Base-by-base conservation (phyloP, 2,888 invertebrate species). In the Pyrochroa serraticornis region DNA sequence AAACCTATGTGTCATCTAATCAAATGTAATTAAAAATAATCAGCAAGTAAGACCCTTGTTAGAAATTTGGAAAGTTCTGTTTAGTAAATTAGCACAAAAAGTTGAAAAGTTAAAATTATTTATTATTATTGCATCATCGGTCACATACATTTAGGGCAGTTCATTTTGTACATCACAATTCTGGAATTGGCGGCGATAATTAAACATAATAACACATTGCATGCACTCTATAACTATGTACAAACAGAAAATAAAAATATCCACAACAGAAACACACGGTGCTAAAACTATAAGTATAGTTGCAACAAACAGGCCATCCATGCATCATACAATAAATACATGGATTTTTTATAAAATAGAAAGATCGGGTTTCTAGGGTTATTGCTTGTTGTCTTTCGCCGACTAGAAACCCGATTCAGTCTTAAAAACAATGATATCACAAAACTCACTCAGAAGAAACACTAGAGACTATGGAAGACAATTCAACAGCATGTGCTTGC, bases 11-110 rank as follows among this genome's bases (percentile, higher is more conserved):
- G 32, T 44, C 38, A 38, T 38, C 10, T 38, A 14, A 7, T 13
- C 1, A 7, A 7, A 7, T n/a, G 3, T 38, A 14, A 6, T 10
- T 7, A 8, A n/a, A 39, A 7, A 12, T 5, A 13, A 13, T 22
- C 22, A 6, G 2, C 7, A 44, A 33, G 39, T 36, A 54, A 38
- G 30, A 54, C 14, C 41, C 39, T n/a, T 44, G 52, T 58, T 58
- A 58, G 51, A 44, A 46, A 14, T 43, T 45, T 35, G 35, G 9
- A 45, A 42, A 33, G 43, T 39, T 45, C 52, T 30, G 39, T 67
- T 67, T 67, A 67, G 67, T 66, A 62, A 60, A 67, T 67, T 67
- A 66, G 64, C 64, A 64, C 64, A 67, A 62, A 60, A 58, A 56
- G 62, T 57, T 49, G 59, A 50, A 52, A 45, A 57, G 58, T 62